These are phyloP conservation scores for Dicroscelio sp. DNA, from an alignment of 2,888 invertebrate genomes.

Conservation along the genomic window DNA sequence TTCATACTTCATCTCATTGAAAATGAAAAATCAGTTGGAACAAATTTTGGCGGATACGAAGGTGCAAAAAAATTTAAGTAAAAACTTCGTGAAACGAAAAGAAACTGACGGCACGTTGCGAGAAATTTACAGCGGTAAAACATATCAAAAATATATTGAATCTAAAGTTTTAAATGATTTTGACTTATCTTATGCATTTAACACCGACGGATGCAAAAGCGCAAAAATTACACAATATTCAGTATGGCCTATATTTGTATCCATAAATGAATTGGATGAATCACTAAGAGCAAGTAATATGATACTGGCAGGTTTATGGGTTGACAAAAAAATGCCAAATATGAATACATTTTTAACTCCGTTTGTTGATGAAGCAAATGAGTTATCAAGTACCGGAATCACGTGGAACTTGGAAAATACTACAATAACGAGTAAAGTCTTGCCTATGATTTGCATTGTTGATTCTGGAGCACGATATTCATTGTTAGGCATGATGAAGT, in stretches of 20 bases:
- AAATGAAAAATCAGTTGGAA: background rate
- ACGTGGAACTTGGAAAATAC: conserved; percentile 51
- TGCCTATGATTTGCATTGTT: conserved; percentile 56
- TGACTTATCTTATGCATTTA: conserved; percentile 67
- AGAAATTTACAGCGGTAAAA: conserved; percentile 28
- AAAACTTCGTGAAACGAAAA: conserved; percentile 1
- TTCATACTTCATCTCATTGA: background rate
- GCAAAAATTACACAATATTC: conserved; percentile 32
- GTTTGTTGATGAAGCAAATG: conserved; percentile 75
- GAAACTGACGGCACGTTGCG: background rate
- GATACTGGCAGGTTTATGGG: conserved; percentile 74
- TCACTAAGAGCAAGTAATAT: conserved; percentile 62
- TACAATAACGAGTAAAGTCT: conserved; percentile 51
- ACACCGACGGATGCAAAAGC: conserved; percentile 72
- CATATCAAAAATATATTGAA: conserved; percentile 13
- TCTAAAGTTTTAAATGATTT: conserved; percentile 2
- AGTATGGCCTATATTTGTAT: conserved; percentile 70
- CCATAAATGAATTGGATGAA: conserved; percentile 73
- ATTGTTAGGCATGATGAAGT: conserved; percentile 62
- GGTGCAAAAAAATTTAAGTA: conserved; percentile 15
- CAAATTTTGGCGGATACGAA: background rate
- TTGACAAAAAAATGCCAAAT: conserved; percentile 59
- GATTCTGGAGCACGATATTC: conserved; percentile 66
- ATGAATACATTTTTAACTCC: conserved; percentile 69
- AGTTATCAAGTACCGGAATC: conserved; percentile 61